These are phyloP conservation scores for Apostichopus japonicus DNA, from an alignment of 35 echinoderm and acorn worm species.

Conservation along the genomic window DNA sequence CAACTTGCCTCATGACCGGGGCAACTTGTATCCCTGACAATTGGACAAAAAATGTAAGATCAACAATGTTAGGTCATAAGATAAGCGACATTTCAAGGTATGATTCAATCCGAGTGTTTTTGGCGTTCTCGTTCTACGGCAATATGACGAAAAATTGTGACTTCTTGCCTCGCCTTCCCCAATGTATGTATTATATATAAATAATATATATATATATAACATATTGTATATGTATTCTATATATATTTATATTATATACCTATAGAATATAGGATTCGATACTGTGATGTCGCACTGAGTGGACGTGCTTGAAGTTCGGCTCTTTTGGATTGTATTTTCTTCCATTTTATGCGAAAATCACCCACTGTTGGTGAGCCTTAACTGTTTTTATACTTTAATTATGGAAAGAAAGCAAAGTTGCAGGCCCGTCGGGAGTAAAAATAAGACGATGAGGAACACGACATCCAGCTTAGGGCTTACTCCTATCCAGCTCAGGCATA, in stretches of 20 bases:
- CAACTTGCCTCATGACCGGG: conserved; percentile 21
- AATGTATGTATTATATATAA: no score
- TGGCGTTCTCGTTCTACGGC: neutral
- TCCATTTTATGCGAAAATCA: no score
- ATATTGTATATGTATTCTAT: no score
- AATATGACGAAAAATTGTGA: neutral
- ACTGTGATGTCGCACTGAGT: no score
- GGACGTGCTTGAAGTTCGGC: no score
- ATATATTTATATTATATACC: no score
- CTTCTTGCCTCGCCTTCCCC: conserved; percentile 3
- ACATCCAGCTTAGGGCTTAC: neutral
- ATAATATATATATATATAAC: no score
- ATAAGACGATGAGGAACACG: neutral
- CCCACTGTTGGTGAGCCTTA: neutral
- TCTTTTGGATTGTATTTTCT: no score
- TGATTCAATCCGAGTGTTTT: neutral
- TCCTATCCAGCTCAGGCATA: neutral
- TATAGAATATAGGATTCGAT: no score
- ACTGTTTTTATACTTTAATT: neutral
- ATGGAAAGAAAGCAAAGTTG: neutral
- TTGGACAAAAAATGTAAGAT: neutral
- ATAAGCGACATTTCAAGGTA: neutral
- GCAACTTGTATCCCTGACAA: conserved; percentile 1
- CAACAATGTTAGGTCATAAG: neutral
- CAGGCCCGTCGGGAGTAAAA: neutral